Evolutionary conservation across 2,888 invertebrate species (phyloP), one percentile per base, ranked within the genome.

Genomic region (Phymatocera aterrima): DNA sequence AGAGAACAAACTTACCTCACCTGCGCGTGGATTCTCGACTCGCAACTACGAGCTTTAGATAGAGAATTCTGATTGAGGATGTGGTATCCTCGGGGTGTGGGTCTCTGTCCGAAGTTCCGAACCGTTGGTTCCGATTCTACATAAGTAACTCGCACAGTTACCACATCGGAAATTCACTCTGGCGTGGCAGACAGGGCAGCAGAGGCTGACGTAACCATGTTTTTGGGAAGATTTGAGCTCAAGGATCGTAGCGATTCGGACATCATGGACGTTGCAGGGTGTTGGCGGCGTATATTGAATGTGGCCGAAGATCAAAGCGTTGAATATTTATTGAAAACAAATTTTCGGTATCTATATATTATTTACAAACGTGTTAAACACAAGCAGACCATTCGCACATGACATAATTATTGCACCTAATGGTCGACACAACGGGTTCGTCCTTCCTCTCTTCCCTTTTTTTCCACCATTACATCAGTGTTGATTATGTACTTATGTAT

Each of bases 311-410:
- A 83, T 87, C 84, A 85, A 88, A 88, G 88, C 88, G 83, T 86
- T 83, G 85, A 86, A 83, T 87, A 68, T 68, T 68, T 68, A 68
- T 68, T 68, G 43, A 46, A 68, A 46, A 68, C 68, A 68, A 68
- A 46, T 12, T 21, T 6, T 10, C n/a, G 6, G 6, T 6, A n/a
- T 51, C 1, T 4, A 18, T n/a, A 51, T 51, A 28, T 85, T 88
- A 87, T 88, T 85, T 88, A 87, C 87, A 88, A 88, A 88, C 85
- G 87, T 88, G 87, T 86, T 87, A 85, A 88, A 88, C 87, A 87
- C 84, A 87, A 78, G 83, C 84, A 85, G 24, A 87, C 87, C 87
- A 88, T 88, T 87, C 88, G 88, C 85, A 88, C 87, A 84, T 80
- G 79, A 88, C 85, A 88, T 86, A 83, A 84, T 83, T 83, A 83